Evolutionary conservation across 2,888 invertebrate genomes (phyloP).

Genomic region (Amorpha juglandis): DNA sequence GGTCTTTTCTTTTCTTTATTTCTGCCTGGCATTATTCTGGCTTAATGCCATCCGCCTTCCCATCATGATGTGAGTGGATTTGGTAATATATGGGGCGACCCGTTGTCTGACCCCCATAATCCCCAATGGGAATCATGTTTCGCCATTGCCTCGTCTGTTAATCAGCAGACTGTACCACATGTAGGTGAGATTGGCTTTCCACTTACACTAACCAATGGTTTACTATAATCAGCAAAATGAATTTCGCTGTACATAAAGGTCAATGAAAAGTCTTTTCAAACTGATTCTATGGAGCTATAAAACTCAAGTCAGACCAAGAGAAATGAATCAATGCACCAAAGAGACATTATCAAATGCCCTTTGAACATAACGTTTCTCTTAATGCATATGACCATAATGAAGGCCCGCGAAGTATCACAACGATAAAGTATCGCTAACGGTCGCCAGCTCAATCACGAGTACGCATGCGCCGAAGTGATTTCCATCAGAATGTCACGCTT

Average conservation of each 20-base stretch:
- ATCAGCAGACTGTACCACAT: too few relatives aligned
- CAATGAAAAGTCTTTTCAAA: background rate
- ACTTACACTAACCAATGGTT: too few relatives aligned
- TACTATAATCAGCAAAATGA: too few relatives aligned
- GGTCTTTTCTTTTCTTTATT: too few relatives aligned
- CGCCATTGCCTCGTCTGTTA: too few relatives aligned
- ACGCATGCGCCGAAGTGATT: conserved; percentile 42
- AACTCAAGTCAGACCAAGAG: background rate
- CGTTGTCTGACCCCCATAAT: too few relatives aligned
- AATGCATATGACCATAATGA: conserved; percentile 23
- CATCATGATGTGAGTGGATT: too few relatives aligned
- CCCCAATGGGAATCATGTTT: too few relatives aligned
- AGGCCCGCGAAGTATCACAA: conserved; percentile 35
- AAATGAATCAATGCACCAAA: background rate
- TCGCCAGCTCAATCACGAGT: conserved; percentile 43
- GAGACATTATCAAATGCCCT: background rate
- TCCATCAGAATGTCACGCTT: conserved; percentile 51
- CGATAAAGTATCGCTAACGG: conserved; percentile 42
- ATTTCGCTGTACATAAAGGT: background rate
- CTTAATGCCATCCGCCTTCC: too few relatives aligned
- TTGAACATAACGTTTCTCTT: conserved; percentile 9
- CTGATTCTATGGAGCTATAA: background rate
- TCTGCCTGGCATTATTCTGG: too few relatives aligned
- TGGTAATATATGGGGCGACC: too few relatives aligned
- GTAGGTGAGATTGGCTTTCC: too few relatives aligned